phyloP scores from a whole-genome alignment of 2,113 vertebrate genomes.

The Acrocephalus kingi region DNA sequence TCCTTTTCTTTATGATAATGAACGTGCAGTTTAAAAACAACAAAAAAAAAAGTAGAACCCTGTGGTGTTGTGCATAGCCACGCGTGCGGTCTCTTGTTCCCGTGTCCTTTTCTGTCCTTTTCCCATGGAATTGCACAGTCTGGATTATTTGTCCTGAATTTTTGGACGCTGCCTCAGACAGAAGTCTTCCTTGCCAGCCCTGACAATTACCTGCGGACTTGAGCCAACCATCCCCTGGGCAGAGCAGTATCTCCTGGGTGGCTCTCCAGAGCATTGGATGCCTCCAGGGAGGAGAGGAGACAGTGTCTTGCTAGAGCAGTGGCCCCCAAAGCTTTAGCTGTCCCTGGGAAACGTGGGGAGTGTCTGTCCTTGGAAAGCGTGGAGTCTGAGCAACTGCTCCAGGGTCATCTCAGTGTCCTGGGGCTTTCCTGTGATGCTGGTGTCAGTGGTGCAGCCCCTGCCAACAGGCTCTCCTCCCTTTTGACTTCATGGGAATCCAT shows the following conservation, averaged over 20 bases:
- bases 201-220: not conserved
- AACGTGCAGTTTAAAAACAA: not conserved
- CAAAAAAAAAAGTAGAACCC: not conserved
- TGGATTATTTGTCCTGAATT: not conserved
- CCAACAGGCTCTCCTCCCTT: not conserved
- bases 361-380: not conserved
- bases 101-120: not conserved
- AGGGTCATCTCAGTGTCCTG: not conserved
- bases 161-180: not conserved
- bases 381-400: not conserved
- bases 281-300: not conserved
- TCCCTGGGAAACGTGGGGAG: not conserved
- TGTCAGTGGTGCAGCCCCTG: not conserved
- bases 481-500: not conserved
- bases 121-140: not conserved
- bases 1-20: not conserved
- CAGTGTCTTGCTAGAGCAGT: not conserved
- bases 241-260: not conserved
- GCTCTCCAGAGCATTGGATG: not conserved
- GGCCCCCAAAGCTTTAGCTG: not conserved
- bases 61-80: not conserved
- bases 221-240: not conserved
- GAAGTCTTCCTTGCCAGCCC: slow-evolving; percentile 33
- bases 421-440: not conserved
- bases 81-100: not conserved